Percentiles rank a stretch among this genome's conserved stretches.
Conservation (phyloP, 2,888 invertebrate species). For the Hydropsyche betteni region DNA sequence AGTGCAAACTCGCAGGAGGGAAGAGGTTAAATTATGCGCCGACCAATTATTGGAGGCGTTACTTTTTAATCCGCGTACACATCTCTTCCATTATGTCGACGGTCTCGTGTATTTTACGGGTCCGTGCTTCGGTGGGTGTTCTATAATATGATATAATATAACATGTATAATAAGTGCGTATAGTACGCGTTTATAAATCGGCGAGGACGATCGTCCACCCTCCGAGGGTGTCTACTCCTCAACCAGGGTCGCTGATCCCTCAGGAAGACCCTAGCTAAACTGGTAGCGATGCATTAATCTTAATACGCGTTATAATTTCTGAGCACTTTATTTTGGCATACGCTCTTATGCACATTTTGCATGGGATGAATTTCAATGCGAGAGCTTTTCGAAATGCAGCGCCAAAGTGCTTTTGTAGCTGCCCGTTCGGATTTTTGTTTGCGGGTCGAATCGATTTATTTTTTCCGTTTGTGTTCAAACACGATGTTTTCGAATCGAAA, state of each 20-base stretch:
- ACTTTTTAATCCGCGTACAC: slow-evolving; percentile 38
- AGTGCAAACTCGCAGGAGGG: slow-evolving; percentile 5
- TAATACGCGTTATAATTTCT: slow-evolving; percentile 32
- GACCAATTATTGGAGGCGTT: slow-evolving; percentile 20
- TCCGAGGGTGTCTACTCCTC: slow-evolving; percentile 14
- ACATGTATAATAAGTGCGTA: slow-evolving; percentile 25
- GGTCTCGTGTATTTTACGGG: slow-evolving; percentile 25
- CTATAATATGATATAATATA: slow-evolving; percentile 32
- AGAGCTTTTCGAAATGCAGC: too few species aligned
- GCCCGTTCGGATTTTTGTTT: too few species aligned
- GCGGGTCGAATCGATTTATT: too few species aligned
- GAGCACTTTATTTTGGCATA: slow-evolving; percentile 23
- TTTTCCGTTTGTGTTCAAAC: too few species aligned
- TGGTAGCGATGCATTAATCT: slow-evolving; percentile 28
- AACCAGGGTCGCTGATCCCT: slow-evolving; percentile 39
- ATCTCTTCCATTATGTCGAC: slow-evolving; percentile 36
- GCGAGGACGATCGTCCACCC: slow-evolving; percentile 18
- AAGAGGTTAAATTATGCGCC: slow-evolving; percentile 5
- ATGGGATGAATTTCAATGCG: too few species aligned
- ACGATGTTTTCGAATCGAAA: too few species aligned
- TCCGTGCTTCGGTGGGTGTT: slow-evolving; percentile 15
- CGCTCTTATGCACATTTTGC: slow-evolving; percentile 13
- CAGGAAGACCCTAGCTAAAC: slow-evolving; percentile 8
- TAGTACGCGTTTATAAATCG: neutral
- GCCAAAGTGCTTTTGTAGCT: too few species aligned